A percentile compares a stretch with the other conserved stretches of the same genome.
Conservation (phyloP, 2,888 invertebrate species). For the Dione vanillae region DNA sequence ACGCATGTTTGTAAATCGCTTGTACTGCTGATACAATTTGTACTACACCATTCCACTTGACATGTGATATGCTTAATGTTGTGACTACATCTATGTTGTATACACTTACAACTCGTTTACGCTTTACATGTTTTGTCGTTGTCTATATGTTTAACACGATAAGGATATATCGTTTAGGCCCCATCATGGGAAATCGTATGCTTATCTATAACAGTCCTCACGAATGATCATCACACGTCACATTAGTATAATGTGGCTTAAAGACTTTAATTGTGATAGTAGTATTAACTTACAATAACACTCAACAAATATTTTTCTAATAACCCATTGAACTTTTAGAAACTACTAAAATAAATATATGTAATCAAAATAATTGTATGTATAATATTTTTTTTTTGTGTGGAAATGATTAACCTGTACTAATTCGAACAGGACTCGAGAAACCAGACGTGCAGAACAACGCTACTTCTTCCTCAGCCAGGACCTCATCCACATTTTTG, state of each 20-base stretch:
- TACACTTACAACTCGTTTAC: neutral
- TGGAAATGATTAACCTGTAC: conserved; percentile 31
- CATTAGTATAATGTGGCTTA: neutral
- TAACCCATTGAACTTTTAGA: neutral
- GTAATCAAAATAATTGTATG: conserved; percentile 10
- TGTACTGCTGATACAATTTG: conserved; percentile 7
- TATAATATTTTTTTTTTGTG: neutral
- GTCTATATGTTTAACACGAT: conserved; percentile 26
- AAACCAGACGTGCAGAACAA: conserved; percentile 69
- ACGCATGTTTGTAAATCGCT: conserved; percentile 9
- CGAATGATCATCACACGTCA: neutral
- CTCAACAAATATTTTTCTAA: no score
- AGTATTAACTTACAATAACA: neutral
- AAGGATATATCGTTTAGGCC: conserved; percentile 15
- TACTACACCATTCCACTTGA: conserved; percentile 13
- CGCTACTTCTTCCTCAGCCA: conserved; percentile 65
- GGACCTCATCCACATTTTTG: conserved; percentile 76
- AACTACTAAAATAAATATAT: neutral
- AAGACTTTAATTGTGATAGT: neutral
- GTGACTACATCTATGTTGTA: conserved; percentile 13
- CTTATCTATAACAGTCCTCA: conserved; percentile 6
- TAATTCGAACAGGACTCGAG: conserved; percentile 26
- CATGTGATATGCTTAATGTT: conserved; percentile 15
- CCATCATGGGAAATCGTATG: neutral
- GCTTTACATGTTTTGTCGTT: neutral